Conservation (phyloP, 2,888 invertebrate species). For the Archips xylosteana region DNA sequence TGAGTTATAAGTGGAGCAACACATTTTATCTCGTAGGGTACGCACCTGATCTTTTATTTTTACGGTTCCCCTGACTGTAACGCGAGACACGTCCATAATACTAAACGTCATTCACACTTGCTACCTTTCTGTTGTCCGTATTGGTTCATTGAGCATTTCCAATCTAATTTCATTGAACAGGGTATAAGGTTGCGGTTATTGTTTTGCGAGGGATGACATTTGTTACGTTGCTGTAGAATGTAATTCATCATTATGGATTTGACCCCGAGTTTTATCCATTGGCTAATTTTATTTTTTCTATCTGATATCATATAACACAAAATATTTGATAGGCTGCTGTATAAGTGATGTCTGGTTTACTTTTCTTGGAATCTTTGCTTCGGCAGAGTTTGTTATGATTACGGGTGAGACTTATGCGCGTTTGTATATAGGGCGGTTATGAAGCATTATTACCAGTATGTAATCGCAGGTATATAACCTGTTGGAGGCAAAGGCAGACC, state of each 20-base stretch:
- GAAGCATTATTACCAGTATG: slow-evolving; percentile 30
- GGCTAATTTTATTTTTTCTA: too few species aligned
- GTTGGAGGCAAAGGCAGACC: slow-evolving; percentile 31
- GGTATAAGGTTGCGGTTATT: slow-evolving; percentile 24
- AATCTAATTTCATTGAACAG: slow-evolving; percentile 33
- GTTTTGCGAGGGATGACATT: slow-evolving; percentile 19
- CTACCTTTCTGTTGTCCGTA: slow-evolving; percentile 47
- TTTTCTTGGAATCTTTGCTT: not conserved
- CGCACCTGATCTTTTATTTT: slow-evolving; percentile 62
- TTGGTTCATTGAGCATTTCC: slow-evolving; percentile 42
- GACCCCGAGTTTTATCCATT: not conserved
- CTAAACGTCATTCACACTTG: slow-evolving; percentile 54
- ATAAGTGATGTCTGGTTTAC: not conserved
- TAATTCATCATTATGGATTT: not conserved
- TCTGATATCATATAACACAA: too few species aligned
- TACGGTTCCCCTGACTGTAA: slow-evolving; percentile 56
- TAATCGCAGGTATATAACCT: slow-evolving; percentile 31
- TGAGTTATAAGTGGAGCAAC: slow-evolving; percentile 55
- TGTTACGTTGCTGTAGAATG: slow-evolving; percentile 11
- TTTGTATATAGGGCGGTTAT: slow-evolving; percentile 19
- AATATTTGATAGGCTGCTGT: not conserved
- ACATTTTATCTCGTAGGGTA: slow-evolving; percentile 51
- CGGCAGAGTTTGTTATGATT: slow-evolving; percentile 6
- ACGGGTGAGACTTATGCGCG: not conserved
- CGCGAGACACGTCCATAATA: slow-evolving; percentile 57